A percentile compares a stretch with the other conserved stretches of the same genome.
Conservation (phyloP, 2,797 vertebrate genomes). For the Pangasius djambal region DNA sequence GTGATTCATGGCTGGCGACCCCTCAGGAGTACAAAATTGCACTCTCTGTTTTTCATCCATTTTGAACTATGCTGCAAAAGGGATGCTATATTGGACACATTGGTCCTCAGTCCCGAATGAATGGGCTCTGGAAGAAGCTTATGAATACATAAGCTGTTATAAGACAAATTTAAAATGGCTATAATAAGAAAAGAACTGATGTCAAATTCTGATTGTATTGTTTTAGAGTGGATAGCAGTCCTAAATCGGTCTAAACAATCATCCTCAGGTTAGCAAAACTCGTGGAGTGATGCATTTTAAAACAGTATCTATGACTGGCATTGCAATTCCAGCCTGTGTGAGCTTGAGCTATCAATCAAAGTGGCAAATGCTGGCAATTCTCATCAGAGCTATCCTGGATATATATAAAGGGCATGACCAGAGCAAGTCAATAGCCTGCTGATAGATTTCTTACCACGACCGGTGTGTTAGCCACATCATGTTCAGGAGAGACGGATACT, state of each 20-base stretch:
- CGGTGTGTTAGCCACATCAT: conserved; percentile 1
- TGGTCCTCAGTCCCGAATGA: neutral
- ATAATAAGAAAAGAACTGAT: neutral
- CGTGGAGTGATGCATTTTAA: conserved; percentile 39
- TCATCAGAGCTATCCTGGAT: conserved; percentile 35
- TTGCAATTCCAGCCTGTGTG: conserved; percentile 43
- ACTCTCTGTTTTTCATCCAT: conserved; percentile 23
- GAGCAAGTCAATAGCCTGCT: conserved; percentile 32
- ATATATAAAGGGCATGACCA: conserved; percentile 34
- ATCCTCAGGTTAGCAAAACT: neutral
- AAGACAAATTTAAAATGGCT: conserved; percentile 18
- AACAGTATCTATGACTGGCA: conserved; percentile 53
- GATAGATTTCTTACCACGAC: conserved; percentile 22
- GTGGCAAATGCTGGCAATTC: conserved; percentile 32
- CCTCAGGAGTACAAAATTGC: conserved; percentile 41
- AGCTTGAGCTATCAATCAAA: conserved; percentile 38
- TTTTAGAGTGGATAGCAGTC: neutral
- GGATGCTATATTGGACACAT: conserved; percentile 26
- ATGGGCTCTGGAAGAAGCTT: neutral
- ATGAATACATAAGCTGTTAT: neutral
- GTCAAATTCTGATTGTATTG: neutral
- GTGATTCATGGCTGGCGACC: conserved; percentile 41
- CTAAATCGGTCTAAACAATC: neutral
- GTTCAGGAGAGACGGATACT: neutral
- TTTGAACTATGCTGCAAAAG: conserved; percentile 43